Conservation (phyloP, 2,888 invertebrate genomes). For the Gryllus longicercus region DNA sequence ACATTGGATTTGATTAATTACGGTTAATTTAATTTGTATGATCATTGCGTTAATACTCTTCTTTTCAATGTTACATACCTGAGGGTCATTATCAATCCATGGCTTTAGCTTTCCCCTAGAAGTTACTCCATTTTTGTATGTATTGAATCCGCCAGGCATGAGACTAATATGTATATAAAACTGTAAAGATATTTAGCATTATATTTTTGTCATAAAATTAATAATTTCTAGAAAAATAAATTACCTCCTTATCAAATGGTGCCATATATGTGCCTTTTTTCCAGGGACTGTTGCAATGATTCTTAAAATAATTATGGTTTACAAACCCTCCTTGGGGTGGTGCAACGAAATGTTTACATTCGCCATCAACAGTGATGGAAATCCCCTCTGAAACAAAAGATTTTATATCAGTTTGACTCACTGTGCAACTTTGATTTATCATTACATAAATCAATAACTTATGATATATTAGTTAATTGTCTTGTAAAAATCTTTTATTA, state of each 20-base stretch:
- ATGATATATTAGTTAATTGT: too few species aligned
- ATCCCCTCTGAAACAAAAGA: not conserved
- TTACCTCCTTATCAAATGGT: constrained; percentile 2
- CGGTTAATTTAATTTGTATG: too few species aligned
- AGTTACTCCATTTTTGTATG: not conserved
- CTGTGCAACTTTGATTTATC: too few species aligned
- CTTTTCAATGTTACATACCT: too few species aligned
- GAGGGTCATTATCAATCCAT: too few species aligned
- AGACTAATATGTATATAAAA: not conserved
- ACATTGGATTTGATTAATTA: too few species aligned
- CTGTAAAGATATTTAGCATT: not conserved
- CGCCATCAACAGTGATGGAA: not conserved
- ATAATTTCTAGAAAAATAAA: not conserved
- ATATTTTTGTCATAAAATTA: not conserved
- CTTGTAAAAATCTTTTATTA: too few species aligned
- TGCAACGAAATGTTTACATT: not conserved
- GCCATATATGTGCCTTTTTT: not conserved
- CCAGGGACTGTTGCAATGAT: not conserved
- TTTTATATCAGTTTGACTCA: too few species aligned
- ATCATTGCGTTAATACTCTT: too few species aligned
- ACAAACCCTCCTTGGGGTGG: not conserved
- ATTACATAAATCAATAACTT: too few species aligned
- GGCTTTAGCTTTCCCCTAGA: too few species aligned
- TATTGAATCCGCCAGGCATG: not conserved
- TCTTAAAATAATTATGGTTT: not conserved